A percentile compares a stretch with the other conserved stretches of the same genome.
phyloP scores from a whole-genome alignment of 2,888 invertebrate species.

The Deilephila elpenor region DNA sequence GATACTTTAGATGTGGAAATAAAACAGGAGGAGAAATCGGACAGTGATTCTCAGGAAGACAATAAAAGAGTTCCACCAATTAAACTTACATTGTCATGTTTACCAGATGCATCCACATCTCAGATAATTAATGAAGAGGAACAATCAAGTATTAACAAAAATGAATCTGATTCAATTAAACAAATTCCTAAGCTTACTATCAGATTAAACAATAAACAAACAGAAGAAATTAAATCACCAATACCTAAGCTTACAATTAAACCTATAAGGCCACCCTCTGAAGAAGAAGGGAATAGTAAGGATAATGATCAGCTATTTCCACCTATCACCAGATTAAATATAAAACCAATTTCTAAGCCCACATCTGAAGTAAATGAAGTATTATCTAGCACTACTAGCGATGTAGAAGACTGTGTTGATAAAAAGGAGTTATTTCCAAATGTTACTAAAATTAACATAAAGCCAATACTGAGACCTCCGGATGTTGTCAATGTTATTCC shows the following conservation, averaged over 20 bases:
- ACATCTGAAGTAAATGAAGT: conserved; percentile 56
- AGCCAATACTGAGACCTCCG: conserved; percentile 74
- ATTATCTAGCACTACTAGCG: conserved; percentile 43
- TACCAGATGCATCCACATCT: conserved; percentile 30
- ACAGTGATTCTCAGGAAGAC: conserved; percentile 38
- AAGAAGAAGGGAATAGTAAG: conserved; percentile 47
- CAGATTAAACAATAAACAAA: conserved; percentile 70
- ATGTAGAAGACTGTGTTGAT: conserved; percentile 42
- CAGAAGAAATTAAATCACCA: conserved; percentile 70
- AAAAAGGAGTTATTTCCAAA: conserved; percentile 61
- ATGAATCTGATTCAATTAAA: conserved; percentile 60
- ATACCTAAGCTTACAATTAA: conserved; percentile 77
- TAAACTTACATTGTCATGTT: conserved; percentile 55
- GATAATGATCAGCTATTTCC: conserved; percentile 53
- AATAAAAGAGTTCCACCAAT: conserved; percentile 62
- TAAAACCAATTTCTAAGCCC: conserved; percentile 76
- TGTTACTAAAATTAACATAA: conserved; percentile 76
- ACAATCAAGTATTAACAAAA: conserved; percentile 37
- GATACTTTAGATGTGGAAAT: neutral
- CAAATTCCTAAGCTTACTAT: conserved; percentile 82
- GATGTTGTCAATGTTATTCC: conserved; percentile 67
- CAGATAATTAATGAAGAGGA: conserved; percentile 34
- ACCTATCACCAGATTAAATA: conserved; percentile 68
- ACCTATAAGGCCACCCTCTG: conserved; percentile 60
- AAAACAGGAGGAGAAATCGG: neutral